Evolutionary conservation across 1,140 invertebrate genomes (phyloP), one percentile per base, ranked within the genome.

Genomic region (Zaprionus africanus): DNA sequence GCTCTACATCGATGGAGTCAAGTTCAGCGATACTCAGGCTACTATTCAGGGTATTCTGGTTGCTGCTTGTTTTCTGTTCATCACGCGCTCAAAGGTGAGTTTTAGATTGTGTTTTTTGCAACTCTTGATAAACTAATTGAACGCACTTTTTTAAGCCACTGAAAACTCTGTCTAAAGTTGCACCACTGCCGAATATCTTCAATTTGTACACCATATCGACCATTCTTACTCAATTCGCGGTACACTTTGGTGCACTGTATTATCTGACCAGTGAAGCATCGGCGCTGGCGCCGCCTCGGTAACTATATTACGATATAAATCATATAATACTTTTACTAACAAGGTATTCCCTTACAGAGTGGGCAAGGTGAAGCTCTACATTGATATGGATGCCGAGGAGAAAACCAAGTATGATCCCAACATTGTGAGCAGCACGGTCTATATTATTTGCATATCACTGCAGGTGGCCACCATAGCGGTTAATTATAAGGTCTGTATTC

Each of bases 381-480:
- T 95, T 90, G 94, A 95, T 70, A 88, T 94, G 63, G 81, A 92
- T 67, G 87, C 92, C 12, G 95, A 95, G 17, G 96, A 99, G 83
- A 95, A 99, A 80, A 95, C 96, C 61, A 95, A 96, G 81, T 99
- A 99, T 93, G 95, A 97, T 92, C 97, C 98, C 36, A 98, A 97
- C 93, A 94, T 99, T 54, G 94, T 99, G 9, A 99, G 99, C 92
- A 99, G 98, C 81, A 99, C 98, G 24, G 98, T 99, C 5, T 99
- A 99, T 93, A 97, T 99, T 57, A 98, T 99, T 80, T 99, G 98
- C 9, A 97, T 99, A 95, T 96, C 98, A 9, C 93, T 99, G 62
- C 99, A 99, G 95, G 96, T 99, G 69, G 97, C 98, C 9, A 99
- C 99, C 43, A 99, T 99, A 94, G 98, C 98, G 64, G 98, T 99